Evolutionary conservation across 1,140 invertebrate genomes (phyloP).

Genomic region (Sesamia nonagrioides): DNA sequence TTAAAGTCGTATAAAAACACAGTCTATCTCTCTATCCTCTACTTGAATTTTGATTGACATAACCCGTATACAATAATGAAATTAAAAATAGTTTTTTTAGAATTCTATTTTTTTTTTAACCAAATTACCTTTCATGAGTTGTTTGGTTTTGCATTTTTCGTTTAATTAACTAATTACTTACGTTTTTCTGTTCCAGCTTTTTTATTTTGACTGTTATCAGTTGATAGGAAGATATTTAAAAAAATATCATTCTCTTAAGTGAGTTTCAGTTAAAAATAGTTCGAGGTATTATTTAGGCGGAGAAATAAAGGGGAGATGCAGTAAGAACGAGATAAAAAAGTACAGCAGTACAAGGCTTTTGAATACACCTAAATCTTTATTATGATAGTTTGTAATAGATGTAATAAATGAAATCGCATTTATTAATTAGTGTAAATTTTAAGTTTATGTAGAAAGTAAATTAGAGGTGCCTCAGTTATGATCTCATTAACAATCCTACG

Average conservation of each 20-base stretch:
- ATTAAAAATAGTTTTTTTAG: slow-evolving; percentile 18
- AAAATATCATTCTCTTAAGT: slow-evolving; percentile 20
- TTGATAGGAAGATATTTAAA: slow-evolving; percentile 27
- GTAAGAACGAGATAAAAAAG: not conserved
- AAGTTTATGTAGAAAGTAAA: slow-evolving; percentile 41
- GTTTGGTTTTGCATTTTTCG: slow-evolving; percentile 2
- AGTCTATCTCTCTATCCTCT: slow-evolving; percentile 22
- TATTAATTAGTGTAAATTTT: slow-evolving; percentile 39
- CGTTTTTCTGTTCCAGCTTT: slow-evolving; percentile 63
- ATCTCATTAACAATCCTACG: slow-evolving; percentile 63
- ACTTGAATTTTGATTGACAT: not conserved
- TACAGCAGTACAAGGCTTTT: slow-evolving; percentile 20
- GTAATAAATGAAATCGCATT: slow-evolving; percentile 36
- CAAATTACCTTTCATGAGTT: slow-evolving; percentile 15
- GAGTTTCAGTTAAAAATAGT: slow-evolving; percentile 31
- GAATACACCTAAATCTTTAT: slow-evolving; percentile 29
- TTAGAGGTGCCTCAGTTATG: slow-evolving; percentile 65
- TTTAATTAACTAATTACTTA: slow-evolving; percentile 5
- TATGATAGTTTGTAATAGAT: slow-evolving; percentile 20
- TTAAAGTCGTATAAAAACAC: not conserved
- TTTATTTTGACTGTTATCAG: slow-evolving; percentile 37
- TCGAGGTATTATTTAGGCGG: slow-evolving; percentile 5
- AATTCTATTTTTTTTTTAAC: slow-evolving; percentile 1
- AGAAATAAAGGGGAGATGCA: not conserved
- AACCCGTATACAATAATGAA: slow-evolving; percentile 26